phyloP scores from a whole-genome alignment of 2,113 vertebrate genomes.

The Epinephelus moara region DNA sequence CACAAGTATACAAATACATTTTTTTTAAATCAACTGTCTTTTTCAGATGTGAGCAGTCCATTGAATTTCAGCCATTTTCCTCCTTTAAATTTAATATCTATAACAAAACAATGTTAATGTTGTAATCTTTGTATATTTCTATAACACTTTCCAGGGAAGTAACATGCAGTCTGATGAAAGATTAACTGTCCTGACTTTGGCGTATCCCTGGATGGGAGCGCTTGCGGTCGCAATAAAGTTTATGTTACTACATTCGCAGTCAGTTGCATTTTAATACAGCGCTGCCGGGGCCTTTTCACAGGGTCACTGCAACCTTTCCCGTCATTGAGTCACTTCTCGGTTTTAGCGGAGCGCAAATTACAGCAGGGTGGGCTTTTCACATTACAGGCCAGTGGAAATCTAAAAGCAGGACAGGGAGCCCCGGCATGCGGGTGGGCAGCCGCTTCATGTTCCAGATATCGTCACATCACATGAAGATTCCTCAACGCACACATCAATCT shows the following conservation, averaged over 20 bases:
- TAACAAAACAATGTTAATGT: slow-evolving; percentile 18
- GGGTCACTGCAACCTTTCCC: slow-evolving; percentile 62
- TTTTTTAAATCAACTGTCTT: background rate
- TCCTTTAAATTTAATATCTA: background rate
- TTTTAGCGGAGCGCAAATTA: slow-evolving; percentile 65
- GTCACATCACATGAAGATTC: slow-evolving; percentile 80
- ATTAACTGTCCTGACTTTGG: slow-evolving; percentile 49
- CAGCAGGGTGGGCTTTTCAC: slow-evolving; percentile 75
- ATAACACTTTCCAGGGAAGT: background rate
- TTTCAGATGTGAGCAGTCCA: background rate
- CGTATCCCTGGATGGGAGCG: slow-evolving; percentile 26
- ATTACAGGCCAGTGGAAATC: slow-evolving; percentile 74
- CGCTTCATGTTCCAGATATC: slow-evolving; percentile 72
- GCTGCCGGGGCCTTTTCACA: background rate
- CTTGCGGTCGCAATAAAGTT: slow-evolving; percentile 59
- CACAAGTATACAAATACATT: background rate
- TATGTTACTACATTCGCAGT: slow-evolving; percentile 52
- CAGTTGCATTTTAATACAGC: slow-evolving; percentile 52
- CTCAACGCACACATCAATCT: slow-evolving; percentile 63
- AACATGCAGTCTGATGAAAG: slow-evolving; percentile 22
- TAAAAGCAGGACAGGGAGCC: slow-evolving; percentile 62
- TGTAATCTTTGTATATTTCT: slow-evolving; percentile 19
- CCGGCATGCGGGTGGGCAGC: slow-evolving; percentile 56
- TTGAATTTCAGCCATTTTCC: background rate
- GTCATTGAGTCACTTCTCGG: slow-evolving; percentile 54